phyloP scores from a whole-genome alignment of 2,888 invertebrate species.

The Acronicta psi region DNA sequence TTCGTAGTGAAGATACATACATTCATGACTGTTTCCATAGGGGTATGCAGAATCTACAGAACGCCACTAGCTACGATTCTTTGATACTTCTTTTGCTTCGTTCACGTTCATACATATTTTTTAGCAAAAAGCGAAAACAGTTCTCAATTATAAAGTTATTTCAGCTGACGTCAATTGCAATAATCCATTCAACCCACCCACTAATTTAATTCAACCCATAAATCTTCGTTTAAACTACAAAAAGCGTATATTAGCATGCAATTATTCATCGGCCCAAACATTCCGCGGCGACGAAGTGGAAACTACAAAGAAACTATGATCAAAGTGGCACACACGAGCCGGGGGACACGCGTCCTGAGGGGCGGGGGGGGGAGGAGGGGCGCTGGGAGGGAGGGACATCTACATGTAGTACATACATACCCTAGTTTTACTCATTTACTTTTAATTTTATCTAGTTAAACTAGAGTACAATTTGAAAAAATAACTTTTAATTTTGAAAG shows the following conservation, averaged over 20 bases:
- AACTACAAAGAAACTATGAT: constrained; percentile 60
- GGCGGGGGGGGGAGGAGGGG: background rate
- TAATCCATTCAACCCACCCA: constrained; percentile 16
- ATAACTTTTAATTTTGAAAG: too few species aligned
- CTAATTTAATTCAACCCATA: constrained; percentile 4
- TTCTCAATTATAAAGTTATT: too few species aligned
- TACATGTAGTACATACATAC: too few species aligned
- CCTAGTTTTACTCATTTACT: constrained; percentile 33
- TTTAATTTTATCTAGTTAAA: constrained; percentile 44
- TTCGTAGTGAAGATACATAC: too few species aligned
- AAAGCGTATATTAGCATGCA: constrained; percentile 42
- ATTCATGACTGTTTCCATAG: too few species aligned
- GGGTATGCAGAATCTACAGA: too few species aligned
- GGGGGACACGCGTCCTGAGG: constrained; percentile 33
- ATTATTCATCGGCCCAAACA: constrained; percentile 51
- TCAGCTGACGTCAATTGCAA: too few species aligned
- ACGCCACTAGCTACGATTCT: too few species aligned
- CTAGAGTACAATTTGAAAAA: too few species aligned
- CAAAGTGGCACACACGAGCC: constrained; percentile 56
- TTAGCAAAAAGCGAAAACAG: too few species aligned
- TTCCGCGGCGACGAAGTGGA: constrained; percentile 35
- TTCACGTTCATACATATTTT: too few species aligned
- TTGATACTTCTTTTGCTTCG: too few species aligned
- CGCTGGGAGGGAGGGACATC: background rate
- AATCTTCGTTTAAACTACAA: constrained; percentile 15